These are phyloP conservation scores for Sebastes ruberrimus DNA, from an alignment of 2,797 vertebrate genomes.

Conservation along the genomic window DNA sequence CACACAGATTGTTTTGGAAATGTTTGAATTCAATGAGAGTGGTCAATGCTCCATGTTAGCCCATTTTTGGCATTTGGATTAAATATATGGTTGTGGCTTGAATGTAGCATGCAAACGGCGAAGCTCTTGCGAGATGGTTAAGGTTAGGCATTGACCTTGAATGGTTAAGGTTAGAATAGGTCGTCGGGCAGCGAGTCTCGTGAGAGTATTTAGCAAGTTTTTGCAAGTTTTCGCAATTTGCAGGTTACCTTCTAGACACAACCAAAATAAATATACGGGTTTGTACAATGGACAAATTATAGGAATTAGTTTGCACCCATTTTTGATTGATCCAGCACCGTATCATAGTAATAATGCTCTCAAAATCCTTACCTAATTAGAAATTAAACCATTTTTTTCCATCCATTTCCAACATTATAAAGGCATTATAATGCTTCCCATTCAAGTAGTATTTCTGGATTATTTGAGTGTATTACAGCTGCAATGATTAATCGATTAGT, in stretches of 20 bases:
- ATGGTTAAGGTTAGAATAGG: too few relatives aligned
- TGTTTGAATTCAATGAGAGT: not conserved
- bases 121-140: too few relatives aligned
- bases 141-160: too few relatives aligned
- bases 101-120: too few relatives aligned
- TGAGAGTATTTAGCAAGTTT: too few relatives aligned
- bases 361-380: not conserved
- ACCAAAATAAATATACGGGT: not conserved
- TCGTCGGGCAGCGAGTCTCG: too few relatives aligned
- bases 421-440: not conserved
- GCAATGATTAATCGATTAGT: too few relatives aligned
- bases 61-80: not conserved
- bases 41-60: not conserved
- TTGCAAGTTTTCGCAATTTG: too few relatives aligned
- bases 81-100: too few relatives aligned
- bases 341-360: not conserved
- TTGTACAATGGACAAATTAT: not conserved
- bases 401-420: not conserved
- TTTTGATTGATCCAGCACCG: not conserved
- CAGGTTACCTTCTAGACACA: too few relatives aligned
- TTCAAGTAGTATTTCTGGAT: not conserved
- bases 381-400: not conserved
- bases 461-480: not conserved
- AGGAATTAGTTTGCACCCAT: not conserved
- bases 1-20: not conserved